Percentiles rank a stretch among this genome's conserved stretches.
These are phyloP conservation scores for Brachypalpus laphriformis DNA, from an alignment of 2,888 invertebrate species.

Conservation along the genomic window DNA sequence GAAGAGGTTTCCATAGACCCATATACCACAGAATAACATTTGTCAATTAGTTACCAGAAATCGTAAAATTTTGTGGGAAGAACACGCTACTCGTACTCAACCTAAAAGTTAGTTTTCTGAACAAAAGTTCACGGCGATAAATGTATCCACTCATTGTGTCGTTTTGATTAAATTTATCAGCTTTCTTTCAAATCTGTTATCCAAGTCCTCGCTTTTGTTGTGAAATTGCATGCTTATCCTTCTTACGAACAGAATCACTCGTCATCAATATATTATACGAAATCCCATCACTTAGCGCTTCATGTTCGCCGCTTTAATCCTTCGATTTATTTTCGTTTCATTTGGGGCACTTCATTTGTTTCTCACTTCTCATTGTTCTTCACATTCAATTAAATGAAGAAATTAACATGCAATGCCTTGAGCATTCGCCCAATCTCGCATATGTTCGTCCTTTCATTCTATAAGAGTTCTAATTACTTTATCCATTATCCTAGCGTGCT, in stretches of 20 bases:
- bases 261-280: conserved; percentile 43
- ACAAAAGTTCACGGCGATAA: not conserved
- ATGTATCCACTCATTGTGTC: not conserved
- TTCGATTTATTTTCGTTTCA: conserved; percentile 63
- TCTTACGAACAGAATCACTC: not conserved
- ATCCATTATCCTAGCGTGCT: conserved; percentile 51
- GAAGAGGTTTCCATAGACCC: no score
- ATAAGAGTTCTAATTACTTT: conserved; percentile 62
- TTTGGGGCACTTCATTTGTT: conserved; percentile 29
- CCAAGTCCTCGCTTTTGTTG: conserved; percentile 33
- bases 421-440: not conserved
- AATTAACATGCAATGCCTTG: conserved; percentile 43
- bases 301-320: conserved; percentile 43
- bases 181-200: conserved; percentile 4
- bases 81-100: not conserved
- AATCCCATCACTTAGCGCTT: conserved; percentile 56
- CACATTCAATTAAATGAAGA: conserved; percentile 41
- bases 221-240: conserved; percentile 53
- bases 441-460: not conserved
- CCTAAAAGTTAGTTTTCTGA: not conserved
- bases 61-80: no score
- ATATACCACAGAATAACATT: no score
- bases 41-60: no score
- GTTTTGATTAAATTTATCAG: conserved; percentile 19
- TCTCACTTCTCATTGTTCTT: conserved; percentile 45